These are phyloP conservation scores for Pissodes strobi DNA, from an alignment of 1,140 invertebrate species.

Conservation along the genomic window DNA sequence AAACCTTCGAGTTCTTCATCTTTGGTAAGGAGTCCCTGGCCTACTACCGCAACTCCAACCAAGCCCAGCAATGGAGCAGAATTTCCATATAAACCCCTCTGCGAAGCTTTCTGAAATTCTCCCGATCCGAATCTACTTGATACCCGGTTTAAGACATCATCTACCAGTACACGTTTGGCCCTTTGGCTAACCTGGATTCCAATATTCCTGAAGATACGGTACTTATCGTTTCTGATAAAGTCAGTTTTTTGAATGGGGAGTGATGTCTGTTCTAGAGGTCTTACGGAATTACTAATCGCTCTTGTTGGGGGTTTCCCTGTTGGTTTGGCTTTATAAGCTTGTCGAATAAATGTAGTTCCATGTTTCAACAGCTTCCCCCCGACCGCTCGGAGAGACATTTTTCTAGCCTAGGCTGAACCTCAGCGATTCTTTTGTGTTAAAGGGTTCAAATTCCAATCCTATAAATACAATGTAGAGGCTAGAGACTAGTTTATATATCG, in stretches of 20 bases:
- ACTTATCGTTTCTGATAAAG: conserved; percentile 14
- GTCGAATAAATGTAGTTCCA: conserved; percentile 49
- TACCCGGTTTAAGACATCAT: conserved; percentile 71
- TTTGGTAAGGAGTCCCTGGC: conserved; percentile 74
- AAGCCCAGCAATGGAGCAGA: conserved; percentile 75
- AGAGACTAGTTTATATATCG: no score
- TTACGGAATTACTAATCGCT: conserved; percentile 49
- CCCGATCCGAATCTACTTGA: conserved; percentile 68
- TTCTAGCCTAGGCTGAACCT: background rate
- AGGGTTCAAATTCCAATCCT: no score
- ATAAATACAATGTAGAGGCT: no score
- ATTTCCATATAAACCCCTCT: conserved; percentile 69
- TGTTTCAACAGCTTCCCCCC: conserved; percentile 51
- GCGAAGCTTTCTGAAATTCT: conserved; percentile 65
- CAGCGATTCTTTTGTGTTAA: no score
- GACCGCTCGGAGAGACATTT: conserved; percentile 53
- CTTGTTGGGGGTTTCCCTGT: conserved; percentile 43
- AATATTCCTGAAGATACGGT: conserved; percentile 55
- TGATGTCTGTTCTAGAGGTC: conserved; percentile 47
- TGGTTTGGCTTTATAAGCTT: conserved; percentile 40
- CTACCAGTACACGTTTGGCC: conserved; percentile 67
- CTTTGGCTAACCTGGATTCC: conserved; percentile 63
- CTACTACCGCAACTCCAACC: conserved; percentile 75
- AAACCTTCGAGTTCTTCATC: conserved; percentile 75
- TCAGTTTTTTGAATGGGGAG: conserved; percentile 22